A percentile compares a stretch with the other conserved stretches of the same genome.
These are phyloP conservation scores for Holothuria scabra DNA, from an alignment of 53 echinoderm and acorn worm species.

Conservation along the genomic window DNA sequence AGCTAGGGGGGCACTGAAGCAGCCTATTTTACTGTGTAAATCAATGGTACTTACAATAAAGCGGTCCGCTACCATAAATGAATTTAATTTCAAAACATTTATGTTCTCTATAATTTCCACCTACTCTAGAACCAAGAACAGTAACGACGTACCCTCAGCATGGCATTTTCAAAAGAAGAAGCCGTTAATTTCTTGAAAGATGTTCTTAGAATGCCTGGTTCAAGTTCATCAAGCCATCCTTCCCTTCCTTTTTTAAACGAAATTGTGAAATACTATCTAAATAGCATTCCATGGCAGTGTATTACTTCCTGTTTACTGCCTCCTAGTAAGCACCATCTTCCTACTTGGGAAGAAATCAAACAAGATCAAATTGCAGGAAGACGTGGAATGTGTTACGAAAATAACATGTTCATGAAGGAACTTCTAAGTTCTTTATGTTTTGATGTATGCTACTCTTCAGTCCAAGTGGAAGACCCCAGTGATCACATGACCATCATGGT, in stretches of 20 bases:
- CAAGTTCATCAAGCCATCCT: not conserved
- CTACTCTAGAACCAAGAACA: too few species aligned
- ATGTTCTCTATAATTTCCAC: too few species aligned
- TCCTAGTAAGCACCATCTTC: slow-evolving; percentile 2
- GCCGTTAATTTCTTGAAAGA: not conserved
- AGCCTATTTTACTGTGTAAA: too few species aligned
- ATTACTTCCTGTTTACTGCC: not conserved
- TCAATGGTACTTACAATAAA: too few species aligned
- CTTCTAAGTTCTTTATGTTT: slow-evolving; percentile 23
- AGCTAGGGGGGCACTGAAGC: too few species aligned
- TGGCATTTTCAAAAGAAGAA: not conserved
- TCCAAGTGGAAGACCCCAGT: not conserved
- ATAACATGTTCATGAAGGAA: slow-evolving; percentile 21
- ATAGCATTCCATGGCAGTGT: slow-evolving; percentile 35
- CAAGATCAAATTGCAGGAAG: too few species aligned
- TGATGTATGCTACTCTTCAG: not conserved
- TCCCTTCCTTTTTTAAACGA: not conserved
- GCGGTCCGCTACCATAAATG: too few species aligned
- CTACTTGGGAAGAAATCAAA: slow-evolving; percentile 9
- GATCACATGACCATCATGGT: slow-evolving; percentile 30
- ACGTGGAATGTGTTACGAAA: slow-evolving; percentile 27
- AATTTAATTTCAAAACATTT: too few species aligned
- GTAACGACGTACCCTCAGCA: not conserved
- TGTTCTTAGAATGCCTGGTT: not conserved
- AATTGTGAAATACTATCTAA: slow-evolving; percentile 19